A percentile compares a stretch with the other conserved stretches of the same genome.
Conservation (phyloP, 2,113 vertebrate genomes). For the Emydura subglobosa region DNA sequence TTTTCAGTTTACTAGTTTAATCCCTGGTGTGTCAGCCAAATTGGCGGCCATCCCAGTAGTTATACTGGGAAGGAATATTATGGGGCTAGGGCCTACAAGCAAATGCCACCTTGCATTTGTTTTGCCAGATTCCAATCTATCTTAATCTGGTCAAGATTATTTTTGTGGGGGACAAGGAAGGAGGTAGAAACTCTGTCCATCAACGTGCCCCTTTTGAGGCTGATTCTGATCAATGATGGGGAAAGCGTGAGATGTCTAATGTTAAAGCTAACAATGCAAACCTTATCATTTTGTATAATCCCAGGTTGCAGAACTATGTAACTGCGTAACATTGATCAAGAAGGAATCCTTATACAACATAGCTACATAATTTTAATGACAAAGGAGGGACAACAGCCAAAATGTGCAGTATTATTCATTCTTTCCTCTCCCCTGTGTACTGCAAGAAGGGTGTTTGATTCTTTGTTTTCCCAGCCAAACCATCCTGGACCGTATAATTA, state of each 20-base stretch:
- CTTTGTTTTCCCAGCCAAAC: slow-evolving; percentile 23
- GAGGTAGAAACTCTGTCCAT: background rate
- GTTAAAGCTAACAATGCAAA: background rate
- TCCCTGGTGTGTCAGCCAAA: background rate
- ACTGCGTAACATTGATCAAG: background rate
- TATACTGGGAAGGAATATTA: background rate
- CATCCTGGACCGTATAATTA: slow-evolving; percentile 32
- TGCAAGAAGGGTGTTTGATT: background rate
- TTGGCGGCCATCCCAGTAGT: background rate
- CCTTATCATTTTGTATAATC: background rate
- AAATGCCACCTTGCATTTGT: background rate
- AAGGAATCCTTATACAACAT: background rate
- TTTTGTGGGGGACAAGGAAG: background rate
- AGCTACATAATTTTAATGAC: background rate
- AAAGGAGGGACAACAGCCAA: background rate
- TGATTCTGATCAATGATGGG: background rate
- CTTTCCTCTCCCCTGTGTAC: background rate
- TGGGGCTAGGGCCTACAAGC: rapidly evolving
- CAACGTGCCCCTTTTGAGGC: background rate
- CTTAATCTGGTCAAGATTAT: background rate
- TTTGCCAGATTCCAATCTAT: background rate
- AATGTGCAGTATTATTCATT: background rate
- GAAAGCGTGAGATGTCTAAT: background rate
- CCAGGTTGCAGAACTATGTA: background rate
- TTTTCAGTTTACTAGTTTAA: background rate